Evolutionary conservation across 2,888 invertebrate genomes (phyloP), one percentile per base, ranked within the genome.

Genomic region (Limnephilus marmoratus): DNA sequence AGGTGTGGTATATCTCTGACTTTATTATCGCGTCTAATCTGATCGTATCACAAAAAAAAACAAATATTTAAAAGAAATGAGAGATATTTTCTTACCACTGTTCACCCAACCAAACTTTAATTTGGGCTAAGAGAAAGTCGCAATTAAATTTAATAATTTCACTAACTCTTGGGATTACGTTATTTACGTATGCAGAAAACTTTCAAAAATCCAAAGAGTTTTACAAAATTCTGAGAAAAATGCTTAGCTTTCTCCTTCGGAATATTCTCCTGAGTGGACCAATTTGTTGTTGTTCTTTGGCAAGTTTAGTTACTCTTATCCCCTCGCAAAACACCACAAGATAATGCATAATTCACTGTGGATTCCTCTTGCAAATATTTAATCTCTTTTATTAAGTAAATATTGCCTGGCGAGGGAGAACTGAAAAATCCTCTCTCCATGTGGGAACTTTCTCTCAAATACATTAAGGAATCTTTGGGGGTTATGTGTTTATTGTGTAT

Each of bases 321-420:
- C 7, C 0, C 83, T 85, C 45, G 34, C 85, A 85, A 85, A 45
- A 85, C 12, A 41, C 85, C 45, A 45, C 3, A n/a, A 45, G n/a
- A 45, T 85, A 41, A 85, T 85, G 11, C 29, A 85, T 85, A 85
- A 85, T 85, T 85, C 85, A 85, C 12, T 41, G 85, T 37, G 45
- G 45, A 85, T n/a, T 41, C 45, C 45, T 13, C 24, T 37, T n/a
- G 7, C 45, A 45, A 85, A 85, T 85, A 85, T 45, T 45, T 86
- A 41, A 86, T 49, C 45, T 45, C 49, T 86, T 29, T 37, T 86
- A n/a, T 9, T 45, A 86, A 86, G 86, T 49, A 86, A 86, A 31
- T 31, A 31, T 31, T 49, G 86, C 24, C 41, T 29, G 29, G 45
- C 86, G n/a, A 86, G 85, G 5, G 49, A 83, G 7, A 13, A 45